phyloP scores from a whole-genome alignment of 2,113 vertebrate genomes.

The Lontra canadensis region DNA sequence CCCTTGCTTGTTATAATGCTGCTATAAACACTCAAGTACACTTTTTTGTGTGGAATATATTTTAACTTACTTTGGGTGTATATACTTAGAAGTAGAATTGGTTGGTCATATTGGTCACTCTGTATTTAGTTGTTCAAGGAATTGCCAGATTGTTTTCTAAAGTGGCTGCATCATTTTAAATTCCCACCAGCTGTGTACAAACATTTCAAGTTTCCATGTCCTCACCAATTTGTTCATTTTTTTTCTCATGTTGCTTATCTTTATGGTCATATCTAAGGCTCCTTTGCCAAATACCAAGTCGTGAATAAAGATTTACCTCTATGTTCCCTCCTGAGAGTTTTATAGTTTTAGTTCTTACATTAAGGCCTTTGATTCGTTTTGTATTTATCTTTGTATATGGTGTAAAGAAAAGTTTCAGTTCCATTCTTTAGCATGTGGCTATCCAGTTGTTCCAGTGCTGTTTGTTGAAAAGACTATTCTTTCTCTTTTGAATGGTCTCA shows the following conservation, averaged over 20 bases:
- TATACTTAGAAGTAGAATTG: background rate
- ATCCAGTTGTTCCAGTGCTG: background rate
- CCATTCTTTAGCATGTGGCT: background rate
- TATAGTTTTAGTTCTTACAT: background rate
- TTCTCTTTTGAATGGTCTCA: background rate
- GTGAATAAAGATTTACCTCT: background rate
- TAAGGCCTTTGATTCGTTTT: background rate
- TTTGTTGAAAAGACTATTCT: background rate
- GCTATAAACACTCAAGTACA: background rate
- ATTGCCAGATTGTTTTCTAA: background rate
- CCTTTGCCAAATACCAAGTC: background rate
- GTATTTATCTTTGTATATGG: background rate
- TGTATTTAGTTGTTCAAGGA: background rate
- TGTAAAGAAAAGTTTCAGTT: background rate
- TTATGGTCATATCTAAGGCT: background rate
- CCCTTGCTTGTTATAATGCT: background rate
- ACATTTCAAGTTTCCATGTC: background rate
- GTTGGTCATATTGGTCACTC: background rate
- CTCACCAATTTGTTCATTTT: background rate
- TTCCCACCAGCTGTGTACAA: background rate
- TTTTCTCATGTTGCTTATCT: background rate
- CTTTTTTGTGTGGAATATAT: background rate
- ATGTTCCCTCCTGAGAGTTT: background rate
- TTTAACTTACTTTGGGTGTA: background rate
- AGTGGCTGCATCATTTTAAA: background rate